Evolutionary conservation across 2,888 invertebrate genomes (phyloP), one percentile per base, ranked within the genome.

Genomic region (Cerastis leucographa): DNA sequence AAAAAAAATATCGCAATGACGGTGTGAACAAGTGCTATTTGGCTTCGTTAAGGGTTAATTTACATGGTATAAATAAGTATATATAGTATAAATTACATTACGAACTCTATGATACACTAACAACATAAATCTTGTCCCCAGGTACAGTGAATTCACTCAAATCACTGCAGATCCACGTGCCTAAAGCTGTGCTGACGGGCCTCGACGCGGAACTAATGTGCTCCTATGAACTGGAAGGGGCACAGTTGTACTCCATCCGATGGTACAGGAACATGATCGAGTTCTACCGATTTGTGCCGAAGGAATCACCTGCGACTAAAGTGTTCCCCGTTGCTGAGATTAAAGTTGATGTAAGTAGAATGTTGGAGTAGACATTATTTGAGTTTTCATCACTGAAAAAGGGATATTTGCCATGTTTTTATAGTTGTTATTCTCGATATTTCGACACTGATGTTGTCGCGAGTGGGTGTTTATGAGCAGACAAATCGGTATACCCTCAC

Each of bases 291-390:
- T 98, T 97, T 90, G 97, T 98, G 76, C 98, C 98, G 7, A 98
- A 98, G 87, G 98, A 98, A 88, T 97, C 97, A 8, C 98, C 98
- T 0, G 97, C 98, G 0, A 98, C 98, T 0, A 97, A 97, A 87
- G 97, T 97, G 56, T 98, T 98, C 90, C 97, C 97, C 0, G 97
- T 97, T 64, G 97, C 97, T 35, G 98, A 97, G 86, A 97, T 98
- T 71, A 97, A 97, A 93, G 98, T 98, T 69, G 98, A 98, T 92
- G 98, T 98, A 93, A 98, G 98, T 97, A n/a, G n/a, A n/a, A n/a
- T n/a, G n/a, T n/a, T n/a, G n/a, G n/a, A n/a, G n/a, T n/a, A n/a
- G n/a, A n/a, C n/a, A n/a, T n/a, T n/a, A n/a, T n/a, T n/a, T n/a
- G n/a, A n/a, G n/a, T n/a, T n/a, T n/a, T n/a, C n/a, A n/a, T n/a